A percentile compares a stretch with the other conserved stretches of the same genome.
Evolutionary conservation across 1,140 invertebrate genomes (phyloP).

Genomic region (Eueides isabella): DNA sequence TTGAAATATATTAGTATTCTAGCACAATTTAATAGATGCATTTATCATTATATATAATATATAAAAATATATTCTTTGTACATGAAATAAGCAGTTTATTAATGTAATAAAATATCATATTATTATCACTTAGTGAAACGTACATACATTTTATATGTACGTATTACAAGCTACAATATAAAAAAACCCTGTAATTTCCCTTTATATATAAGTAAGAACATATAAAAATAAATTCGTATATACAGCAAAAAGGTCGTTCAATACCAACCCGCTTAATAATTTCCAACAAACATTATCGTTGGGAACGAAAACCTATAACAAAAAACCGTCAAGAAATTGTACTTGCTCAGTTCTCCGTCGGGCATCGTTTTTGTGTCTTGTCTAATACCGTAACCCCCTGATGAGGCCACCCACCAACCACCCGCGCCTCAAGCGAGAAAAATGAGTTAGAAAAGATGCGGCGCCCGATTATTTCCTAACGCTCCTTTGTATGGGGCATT

Average conservation of each 20-base stretch:
- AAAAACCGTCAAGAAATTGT: conserved; percentile 67
- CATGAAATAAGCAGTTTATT: background rate
- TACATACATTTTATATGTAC: too few species aligned
- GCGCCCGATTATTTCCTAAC: conserved; percentile 77
- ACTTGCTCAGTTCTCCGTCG: conserved; percentile 71
- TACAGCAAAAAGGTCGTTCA: conserved; percentile 9
- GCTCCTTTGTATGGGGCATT: conserved; percentile 73
- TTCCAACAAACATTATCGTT: conserved; percentile 38
- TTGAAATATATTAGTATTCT: background rate
- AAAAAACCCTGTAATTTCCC: background rate
- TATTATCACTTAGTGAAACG: background rate
- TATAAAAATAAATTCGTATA: conserved; percentile 7
- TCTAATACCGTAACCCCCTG: conserved; percentile 78
- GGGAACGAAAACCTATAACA: conserved; percentile 44
- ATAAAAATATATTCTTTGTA: too few species aligned
- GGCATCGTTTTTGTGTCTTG: conserved; percentile 80
- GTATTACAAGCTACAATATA: background rate
- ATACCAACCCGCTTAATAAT: conserved; percentile 29
- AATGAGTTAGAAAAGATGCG: conserved; percentile 82
- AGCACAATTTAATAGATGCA: background rate
- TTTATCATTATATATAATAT: too few species aligned
- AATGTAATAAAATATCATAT: background rate
- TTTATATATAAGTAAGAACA: background rate
- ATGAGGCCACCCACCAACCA: conserved; percentile 43
- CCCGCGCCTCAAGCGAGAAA: conserved; percentile 71